Evolutionary conservation across 2,888 invertebrate genomes (phyloP), one percentile per base, ranked within the genome.

Genomic region (Alcis repandata): DNA sequence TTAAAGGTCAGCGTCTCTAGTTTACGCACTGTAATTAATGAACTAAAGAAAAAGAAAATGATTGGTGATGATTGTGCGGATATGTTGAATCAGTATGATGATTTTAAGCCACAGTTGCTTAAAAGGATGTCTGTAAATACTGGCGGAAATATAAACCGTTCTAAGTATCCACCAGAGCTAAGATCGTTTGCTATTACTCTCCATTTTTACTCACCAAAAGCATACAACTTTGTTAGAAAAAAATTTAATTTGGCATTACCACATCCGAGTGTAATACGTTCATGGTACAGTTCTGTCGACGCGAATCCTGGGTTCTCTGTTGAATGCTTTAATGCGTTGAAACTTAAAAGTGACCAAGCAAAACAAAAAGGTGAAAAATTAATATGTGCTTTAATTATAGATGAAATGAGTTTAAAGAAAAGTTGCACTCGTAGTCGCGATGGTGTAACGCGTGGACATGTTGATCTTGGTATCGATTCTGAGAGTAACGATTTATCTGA

Each of bases 1-100:
- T 36, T 36, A 36, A 36, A 36, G 36, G 36, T 36, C 9, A 36
- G 36, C 36, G 6, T 36, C 32, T 32, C 32, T 32, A 32, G 32
- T 32, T 32, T 32, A 32, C 32, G 32, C 32, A 32, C 32, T 32
- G 32, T 32, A 32, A 43, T 43, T 17, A 43, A 4, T 43, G 43
- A 43, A 17, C 17, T 43, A 43, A 43, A 43, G 17, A 43, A 43
- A 17, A 32, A 32, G 4, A 32, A 32, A 32, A 7, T n/a, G n/a
- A 32, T 32, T 19, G 43, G 43, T 17, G 43, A n/a, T 43, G 43
- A 43, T 17, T 43, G 43, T 43, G 43, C 43, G 17, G 17, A 43
- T 19, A 43, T 43, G 43, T 43, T 43, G 17, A 43, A 43, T 43
- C 43, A 43, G 43, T 43, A 43, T 43, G 32, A 32, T 32, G 32